Evolutionary conservation across 2,888 invertebrate genomes (phyloP).

Genomic region (Chloromyia formosa): DNA sequence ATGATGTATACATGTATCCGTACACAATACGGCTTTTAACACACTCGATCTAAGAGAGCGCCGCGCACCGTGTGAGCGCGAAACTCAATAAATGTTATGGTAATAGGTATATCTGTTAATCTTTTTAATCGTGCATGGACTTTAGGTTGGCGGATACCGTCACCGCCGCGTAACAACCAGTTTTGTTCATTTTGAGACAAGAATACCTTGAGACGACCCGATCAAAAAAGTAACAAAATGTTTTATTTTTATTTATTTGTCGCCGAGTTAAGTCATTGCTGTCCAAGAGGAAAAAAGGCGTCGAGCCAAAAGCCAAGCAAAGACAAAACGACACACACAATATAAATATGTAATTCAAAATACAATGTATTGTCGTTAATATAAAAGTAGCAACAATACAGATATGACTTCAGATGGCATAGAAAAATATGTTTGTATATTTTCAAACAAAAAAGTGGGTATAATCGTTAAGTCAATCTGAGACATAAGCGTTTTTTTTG

Average conservation of each 20-base stretch:
- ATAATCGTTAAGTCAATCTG: slow-evolving; percentile 1
- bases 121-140: slow-evolving; percentile 48
- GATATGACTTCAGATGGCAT: background rate
- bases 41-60: slow-evolving; percentile 7
- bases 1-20: background rate
- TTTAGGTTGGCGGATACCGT: slow-evolving; percentile 38
- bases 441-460: background rate
- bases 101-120: slow-evolving; percentile 44
- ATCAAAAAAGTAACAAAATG: slow-evolving; percentile 44
- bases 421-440: background rate
- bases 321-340: no score
- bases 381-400: background rate
- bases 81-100: slow-evolving; percentile 10
- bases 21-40: slow-evolving; percentile 26
- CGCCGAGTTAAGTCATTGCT: no score
- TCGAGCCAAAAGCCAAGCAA: no score
- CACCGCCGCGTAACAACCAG: slow-evolving; percentile 51
- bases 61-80: background rate
- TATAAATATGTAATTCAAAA: no score
- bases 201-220: slow-evolving; percentile 55
- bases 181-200: slow-evolving; percentile 52
- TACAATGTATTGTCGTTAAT: no score
- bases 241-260: no score
- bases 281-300: no score
- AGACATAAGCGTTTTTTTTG: background rate